Percentiles rank a stretch among this genome's conserved stretches.
Evolutionary conservation across 2,888 invertebrate species (phyloP).

Genomic region (Ormyrus labotus): DNA sequence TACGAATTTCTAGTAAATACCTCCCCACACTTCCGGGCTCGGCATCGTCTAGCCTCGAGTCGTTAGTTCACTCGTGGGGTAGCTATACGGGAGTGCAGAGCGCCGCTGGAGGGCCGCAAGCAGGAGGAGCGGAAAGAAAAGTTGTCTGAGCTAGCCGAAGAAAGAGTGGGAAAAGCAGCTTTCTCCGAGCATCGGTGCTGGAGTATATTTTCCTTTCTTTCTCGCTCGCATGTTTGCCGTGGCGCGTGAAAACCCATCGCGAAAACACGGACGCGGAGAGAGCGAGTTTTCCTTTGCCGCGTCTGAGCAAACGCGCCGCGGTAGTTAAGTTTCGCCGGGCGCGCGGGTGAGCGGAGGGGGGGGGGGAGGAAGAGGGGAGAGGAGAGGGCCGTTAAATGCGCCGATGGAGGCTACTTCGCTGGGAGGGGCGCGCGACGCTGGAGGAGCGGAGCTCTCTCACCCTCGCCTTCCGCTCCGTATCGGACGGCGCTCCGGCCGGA

Average conservation of each 20-base stretch:
- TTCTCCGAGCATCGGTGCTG: constrained; percentile 60
- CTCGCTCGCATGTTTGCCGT: constrained; percentile 11
- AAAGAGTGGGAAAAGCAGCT: constrained; percentile 55
- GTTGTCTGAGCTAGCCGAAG: constrained; percentile 59
- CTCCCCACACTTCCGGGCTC: not conserved
- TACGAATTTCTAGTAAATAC: constrained; percentile 12
- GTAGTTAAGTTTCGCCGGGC: constrained; percentile 41
- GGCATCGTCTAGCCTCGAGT: constrained; percentile 1
- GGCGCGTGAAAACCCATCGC: constrained; percentile 32
- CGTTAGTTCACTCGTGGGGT: constrained; percentile 12
- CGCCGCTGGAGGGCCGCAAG: not conserved
- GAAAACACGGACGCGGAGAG: constrained; percentile 6
- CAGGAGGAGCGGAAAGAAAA: constrained; percentile 63
- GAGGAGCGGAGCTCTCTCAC: not conserved
- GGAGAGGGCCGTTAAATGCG: constrained; percentile 4
- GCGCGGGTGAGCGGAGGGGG: not conserved
- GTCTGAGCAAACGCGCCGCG: constrained; percentile 24
- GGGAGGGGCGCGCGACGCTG: not conserved
- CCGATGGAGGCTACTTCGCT: constrained; percentile 23
- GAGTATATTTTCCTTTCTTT: constrained; percentile 64
- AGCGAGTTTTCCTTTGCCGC: constrained; percentile 16
- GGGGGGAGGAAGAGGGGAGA: not conserved
- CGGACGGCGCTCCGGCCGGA: constrained; percentile 3
- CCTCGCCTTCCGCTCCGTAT: not conserved
- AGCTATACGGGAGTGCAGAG: not conserved